Conservation (phyloP, 2,888 invertebrate species). For the Noctuana brunneofusca region DNA sequence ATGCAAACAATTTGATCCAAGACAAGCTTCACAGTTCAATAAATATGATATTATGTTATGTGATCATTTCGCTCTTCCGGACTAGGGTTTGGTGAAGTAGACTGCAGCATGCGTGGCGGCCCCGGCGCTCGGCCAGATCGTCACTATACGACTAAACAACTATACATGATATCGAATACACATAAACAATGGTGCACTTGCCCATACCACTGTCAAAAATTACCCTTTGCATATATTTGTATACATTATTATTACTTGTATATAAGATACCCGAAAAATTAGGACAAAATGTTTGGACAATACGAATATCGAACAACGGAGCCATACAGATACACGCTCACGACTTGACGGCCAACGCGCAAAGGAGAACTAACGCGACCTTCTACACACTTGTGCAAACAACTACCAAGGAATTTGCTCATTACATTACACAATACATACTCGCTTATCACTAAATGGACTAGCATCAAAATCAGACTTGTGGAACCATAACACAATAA, state of each 20-base stretch:
- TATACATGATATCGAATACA: conserved; percentile 15
- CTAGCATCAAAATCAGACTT: conserved; percentile 70
- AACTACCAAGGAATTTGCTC: conserved; percentile 48
- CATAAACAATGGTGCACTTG: conserved; percentile 34
- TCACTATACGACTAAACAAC: too few species aligned
- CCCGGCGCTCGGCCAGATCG: too few species aligned
- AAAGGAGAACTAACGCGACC: conserved; percentile 30
- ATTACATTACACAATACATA: conserved; percentile 41
- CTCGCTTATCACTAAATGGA: conserved; percentile 49
- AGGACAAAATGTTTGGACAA: conserved; percentile 40
- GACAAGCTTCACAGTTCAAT: conserved; percentile 56
- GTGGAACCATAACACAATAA: conserved; percentile 43
- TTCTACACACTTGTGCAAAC: conserved; percentile 51
- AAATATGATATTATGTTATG: conserved; percentile 36
- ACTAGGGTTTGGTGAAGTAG: neutral
- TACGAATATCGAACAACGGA: neutral
- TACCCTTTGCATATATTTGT: conserved; percentile 58
- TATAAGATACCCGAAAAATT: conserved; percentile 40
- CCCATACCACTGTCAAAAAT: conserved; percentile 50
- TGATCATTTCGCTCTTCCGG: neutral
- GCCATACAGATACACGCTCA: neutral
- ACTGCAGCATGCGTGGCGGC: neutral
- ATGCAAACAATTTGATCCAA: conserved; percentile 59
- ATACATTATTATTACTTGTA: conserved; percentile 46
- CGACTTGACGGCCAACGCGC: conserved; percentile 16